Conservation (phyloP, 2,113 vertebrate species). For the Potamarius usumacintae region DNA sequence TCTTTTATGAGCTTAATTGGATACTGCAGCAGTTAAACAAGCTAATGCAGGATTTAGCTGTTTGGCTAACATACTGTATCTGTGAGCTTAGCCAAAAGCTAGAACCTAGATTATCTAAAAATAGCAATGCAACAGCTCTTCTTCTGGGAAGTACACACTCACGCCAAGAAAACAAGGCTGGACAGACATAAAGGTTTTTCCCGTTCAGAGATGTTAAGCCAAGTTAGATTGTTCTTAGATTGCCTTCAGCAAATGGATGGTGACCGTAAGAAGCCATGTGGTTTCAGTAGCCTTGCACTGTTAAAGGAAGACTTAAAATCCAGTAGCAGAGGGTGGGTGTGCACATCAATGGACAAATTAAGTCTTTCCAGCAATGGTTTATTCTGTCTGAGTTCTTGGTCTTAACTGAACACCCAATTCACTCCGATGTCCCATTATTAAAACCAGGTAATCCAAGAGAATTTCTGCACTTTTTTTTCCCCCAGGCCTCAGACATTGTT, state of each 20-base stretch:
- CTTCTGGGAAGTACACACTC: constrained; percentile 25
- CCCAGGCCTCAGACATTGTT: not conserved
- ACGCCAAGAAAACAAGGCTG: constrained; percentile 12
- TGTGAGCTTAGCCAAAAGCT: constrained; percentile 14
- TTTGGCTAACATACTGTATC: not conserved
- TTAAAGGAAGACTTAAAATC: constrained; percentile 28
- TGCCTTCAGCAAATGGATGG: constrained; percentile 11
- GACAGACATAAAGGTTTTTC: constrained; percentile 27
- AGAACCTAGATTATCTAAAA: constrained; percentile 23
- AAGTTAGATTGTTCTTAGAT: constrained; percentile 18
- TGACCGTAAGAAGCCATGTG: constrained; percentile 7
- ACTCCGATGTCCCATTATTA: not conserved
- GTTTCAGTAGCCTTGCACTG: constrained; percentile 26
- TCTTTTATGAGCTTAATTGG: not conserved
- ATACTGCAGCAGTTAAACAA: not conserved
- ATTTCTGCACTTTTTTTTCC: not conserved
- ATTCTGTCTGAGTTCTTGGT: not conserved
- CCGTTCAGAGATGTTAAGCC: constrained; percentile 33
- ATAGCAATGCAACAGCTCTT: constrained; percentile 19
- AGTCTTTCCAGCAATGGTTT: not conserved
- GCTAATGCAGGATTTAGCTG: not conserved
- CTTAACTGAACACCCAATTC: not conserved
- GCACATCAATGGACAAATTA: not conserved
- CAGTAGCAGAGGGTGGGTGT: not conserved
- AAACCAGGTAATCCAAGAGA: not conserved